phyloP scores from a whole-genome alignment of 2,113 vertebrate genomes.

The Paraplagusia blochii region DNA sequence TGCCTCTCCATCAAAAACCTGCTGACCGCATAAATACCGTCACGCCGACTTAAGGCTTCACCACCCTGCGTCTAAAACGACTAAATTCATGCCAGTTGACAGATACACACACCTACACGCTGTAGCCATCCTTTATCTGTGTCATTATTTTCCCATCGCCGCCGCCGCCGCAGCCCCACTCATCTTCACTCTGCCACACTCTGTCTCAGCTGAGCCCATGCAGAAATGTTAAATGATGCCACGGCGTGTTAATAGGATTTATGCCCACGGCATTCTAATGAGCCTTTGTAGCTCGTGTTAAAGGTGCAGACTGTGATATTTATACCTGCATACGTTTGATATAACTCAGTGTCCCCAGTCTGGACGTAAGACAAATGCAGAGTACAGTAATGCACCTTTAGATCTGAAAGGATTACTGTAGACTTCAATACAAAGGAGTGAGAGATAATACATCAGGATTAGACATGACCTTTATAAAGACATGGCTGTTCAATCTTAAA shows the following conservation, averaged over 20 bases:
- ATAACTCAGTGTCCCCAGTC: constrained; percentile 37
- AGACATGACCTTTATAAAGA: too few species aligned
- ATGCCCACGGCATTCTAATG: constrained; percentile 46
- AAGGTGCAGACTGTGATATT: constrained; percentile 51
- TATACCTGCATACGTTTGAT: constrained; percentile 34
- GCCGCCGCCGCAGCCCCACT: constrained; percentile 20
- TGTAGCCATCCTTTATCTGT: constrained; percentile 20
- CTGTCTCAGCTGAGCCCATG: constrained; percentile 38
- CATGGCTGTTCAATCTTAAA: too few species aligned
- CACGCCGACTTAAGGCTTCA: too few species aligned
- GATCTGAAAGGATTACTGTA: too few species aligned
- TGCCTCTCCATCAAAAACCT: constrained; percentile 8
- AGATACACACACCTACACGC: neutral
- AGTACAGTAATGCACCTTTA: too few species aligned
- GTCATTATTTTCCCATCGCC: constrained; percentile 31
- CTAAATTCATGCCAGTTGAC: too few species aligned
- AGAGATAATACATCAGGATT: too few species aligned
- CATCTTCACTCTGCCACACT: constrained; percentile 28
- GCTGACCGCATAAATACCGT: constrained; percentile 16
- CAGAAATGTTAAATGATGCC: constrained; percentile 53
- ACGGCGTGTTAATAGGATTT: constrained; percentile 46
- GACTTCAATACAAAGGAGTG: too few species aligned
- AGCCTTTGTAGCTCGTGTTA: constrained; percentile 41
- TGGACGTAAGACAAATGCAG: neutral
- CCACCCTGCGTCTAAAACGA: too few species aligned